phyloP scores from a whole-genome alignment of 2,797 vertebrate species.

The Hoplostethus mediterraneus region DNA sequence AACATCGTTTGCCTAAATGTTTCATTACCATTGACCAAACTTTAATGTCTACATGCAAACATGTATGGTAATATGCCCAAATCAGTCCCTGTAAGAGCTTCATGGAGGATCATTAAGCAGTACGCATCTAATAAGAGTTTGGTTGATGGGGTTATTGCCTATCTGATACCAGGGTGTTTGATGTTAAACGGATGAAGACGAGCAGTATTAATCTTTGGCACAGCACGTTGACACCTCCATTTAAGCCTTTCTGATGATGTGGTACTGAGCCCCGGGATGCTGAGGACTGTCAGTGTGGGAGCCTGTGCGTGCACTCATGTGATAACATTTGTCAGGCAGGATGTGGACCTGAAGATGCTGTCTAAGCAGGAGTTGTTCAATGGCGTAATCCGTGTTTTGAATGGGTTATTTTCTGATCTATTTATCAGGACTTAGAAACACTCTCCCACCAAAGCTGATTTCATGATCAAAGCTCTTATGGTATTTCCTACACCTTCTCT shows the following conservation, averaged over 20 bases:
- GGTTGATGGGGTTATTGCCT: neutral
- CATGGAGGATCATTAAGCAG: neutral
- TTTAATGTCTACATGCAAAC: too few species aligned
- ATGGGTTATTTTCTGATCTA: neutral
- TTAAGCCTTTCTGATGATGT: constrained; percentile 21
- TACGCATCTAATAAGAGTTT: neutral
- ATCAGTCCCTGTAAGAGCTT: neutral
- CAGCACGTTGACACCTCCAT: constrained; percentile 11
- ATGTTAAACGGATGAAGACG: constrained; percentile 21
- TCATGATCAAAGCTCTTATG: constrained; percentile 15
- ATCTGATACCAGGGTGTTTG: constrained; percentile 14
- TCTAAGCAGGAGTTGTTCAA: neutral
- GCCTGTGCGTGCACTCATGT: constrained; percentile 1
- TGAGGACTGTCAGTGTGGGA: neutral
- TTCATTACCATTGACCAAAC: too few species aligned
- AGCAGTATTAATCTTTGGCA: neutral
- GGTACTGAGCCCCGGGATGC: constrained; percentile 16
- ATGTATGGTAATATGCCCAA: too few species aligned
- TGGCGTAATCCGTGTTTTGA: constrained; percentile 2
- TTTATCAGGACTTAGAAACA: neutral
- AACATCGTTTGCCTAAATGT: too few species aligned
- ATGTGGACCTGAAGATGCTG: neutral
- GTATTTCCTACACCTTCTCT: neutral
- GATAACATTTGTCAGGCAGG: neutral
- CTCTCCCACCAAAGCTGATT: neutral